Base-by-base conservation (phyloP, 2,113 vertebrate genomes). In the Nipponia nippon region DNA sequence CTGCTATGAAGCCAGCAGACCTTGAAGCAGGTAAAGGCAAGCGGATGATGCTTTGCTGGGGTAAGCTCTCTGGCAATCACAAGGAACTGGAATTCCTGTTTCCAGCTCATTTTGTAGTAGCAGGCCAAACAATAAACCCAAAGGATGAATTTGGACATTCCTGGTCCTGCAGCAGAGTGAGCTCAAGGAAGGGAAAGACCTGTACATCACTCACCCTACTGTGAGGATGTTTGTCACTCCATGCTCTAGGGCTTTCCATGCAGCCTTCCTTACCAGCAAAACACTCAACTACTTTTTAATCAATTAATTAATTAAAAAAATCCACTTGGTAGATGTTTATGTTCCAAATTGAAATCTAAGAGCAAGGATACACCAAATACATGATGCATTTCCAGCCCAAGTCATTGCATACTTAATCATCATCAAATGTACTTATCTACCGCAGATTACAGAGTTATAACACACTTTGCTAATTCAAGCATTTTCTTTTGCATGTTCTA, bases 101-200 rank as follows among this genome's bases (percentile, higher is more conserved):
- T 78, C 34, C n/a, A 77, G 14, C 9, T 62, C 58, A 42, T 71
- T 81, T 73, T 53, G 26, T 44, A 83, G 52, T 20, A 82, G 38
- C 46, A 82, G 38, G 30, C 10, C 4, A 2, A 77, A 72, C 1
- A 1, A 52, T 0, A 63, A 21, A n/a, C 32, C 23, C 16, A 47
- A 38, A 70, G 12, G 40, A 65, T 2, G 4, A 46, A 62, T 27
- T 65, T 34, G 25, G 32, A 79, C 9, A 36, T 61, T 79, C 17
- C 13, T 72, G 21, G n/a, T 87, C 21, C 8, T 32, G 32, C 7
- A 26, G 30, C 18, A 77, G 26, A 55, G 25, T 5, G 7, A 69
- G 25, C 34, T 32, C 40, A 50, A 69, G 58, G 20, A 85, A 66
- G 18, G 23, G 59, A 12, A 62, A 42, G 20, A 44, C 30, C 13